A percentile compares a stretch with the other conserved stretches of the same genome.
These are phyloP conservation scores for Pygoscelis adeliae DNA, from an alignment of 2,113 vertebrate genomes.

Conservation along the genomic window DNA sequence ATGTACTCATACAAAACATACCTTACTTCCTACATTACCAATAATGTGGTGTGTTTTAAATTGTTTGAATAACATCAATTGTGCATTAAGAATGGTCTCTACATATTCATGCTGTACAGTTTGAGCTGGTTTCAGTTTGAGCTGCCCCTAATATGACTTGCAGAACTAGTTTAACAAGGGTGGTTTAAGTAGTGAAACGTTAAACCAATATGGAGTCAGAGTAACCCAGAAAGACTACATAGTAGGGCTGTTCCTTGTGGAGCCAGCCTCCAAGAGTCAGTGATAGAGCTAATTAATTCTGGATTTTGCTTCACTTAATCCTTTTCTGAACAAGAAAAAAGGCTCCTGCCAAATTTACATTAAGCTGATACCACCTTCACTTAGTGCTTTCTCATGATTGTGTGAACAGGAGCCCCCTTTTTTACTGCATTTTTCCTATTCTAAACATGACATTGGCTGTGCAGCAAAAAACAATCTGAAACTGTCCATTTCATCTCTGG, in stretches of 20 bases:
- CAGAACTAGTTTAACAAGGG: background rate
- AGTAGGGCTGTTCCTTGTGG: no score
- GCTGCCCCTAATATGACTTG: accelerated
- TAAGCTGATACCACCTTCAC: background rate
- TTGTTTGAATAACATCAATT: accelerated
- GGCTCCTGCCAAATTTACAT: background rate
- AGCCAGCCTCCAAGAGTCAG: no score
- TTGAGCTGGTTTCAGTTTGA: background rate
- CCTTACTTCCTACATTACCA: background rate
- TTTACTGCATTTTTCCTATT: background rate
- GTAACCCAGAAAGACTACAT: no score
- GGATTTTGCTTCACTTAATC: no score
- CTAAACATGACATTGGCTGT: background rate
- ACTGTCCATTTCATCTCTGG: background rate
- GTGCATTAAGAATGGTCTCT: background rate
- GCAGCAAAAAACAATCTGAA: background rate
- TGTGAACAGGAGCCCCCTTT: background rate
- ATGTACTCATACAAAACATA: accelerated
- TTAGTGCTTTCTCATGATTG: background rate
- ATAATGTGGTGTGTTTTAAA: background rate
- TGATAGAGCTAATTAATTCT: no score
- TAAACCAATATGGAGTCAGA: no score
- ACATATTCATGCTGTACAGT: no score
- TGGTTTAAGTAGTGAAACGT: background rate
- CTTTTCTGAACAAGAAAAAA: background rate